Evolutionary conservation across 2,797 vertebrate species (phyloP).

Genomic region (Notolabrus celidotus): DNA sequence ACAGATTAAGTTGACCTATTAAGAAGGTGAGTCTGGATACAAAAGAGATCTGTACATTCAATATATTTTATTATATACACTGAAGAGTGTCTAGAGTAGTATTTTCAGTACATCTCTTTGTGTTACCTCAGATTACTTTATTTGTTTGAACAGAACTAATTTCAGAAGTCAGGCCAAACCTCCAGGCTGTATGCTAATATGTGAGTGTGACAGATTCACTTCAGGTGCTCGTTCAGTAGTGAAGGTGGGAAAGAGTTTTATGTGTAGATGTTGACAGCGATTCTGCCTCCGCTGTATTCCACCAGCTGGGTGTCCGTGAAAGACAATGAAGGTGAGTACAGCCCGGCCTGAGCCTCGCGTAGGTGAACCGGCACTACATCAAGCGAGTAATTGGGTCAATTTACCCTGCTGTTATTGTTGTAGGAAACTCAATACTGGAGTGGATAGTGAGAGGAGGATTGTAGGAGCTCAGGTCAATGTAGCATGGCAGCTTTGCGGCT

Average conservation of each 20-base stretch:
- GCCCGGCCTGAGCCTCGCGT: background rate
- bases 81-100: background rate
- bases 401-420: conserved; percentile 24
- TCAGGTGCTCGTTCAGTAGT: background rate
- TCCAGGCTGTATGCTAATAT: conserved; percentile 44
- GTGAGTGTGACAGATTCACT: conserved; percentile 18
- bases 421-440: conserved; percentile 24
- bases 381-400: conserved; percentile 7
- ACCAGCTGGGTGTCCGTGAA: background rate
- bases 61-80: too few relatives aligned
- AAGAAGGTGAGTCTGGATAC: too few relatives aligned
- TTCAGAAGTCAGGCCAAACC: conserved; percentile 43
- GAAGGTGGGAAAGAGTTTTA: background rate
- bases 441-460: conserved; percentile 8
- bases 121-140: conserved; percentile 16
- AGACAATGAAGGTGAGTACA: conserved; percentile 29
- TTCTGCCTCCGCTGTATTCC: conserved; percentile 3
- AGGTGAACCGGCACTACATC: conserved; percentile 5
- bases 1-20: too few relatives aligned
- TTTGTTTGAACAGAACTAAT: conserved; percentile 42
- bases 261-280: conserved; percentile 4
- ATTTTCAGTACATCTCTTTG: background rate
- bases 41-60: too few relatives aligned
- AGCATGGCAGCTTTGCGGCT: conserved; percentile 32
- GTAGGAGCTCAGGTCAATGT: conserved; percentile 20